Base-by-base conservation (phyloP, 2,888 invertebrate species). In the Volucella inflata region DNA sequence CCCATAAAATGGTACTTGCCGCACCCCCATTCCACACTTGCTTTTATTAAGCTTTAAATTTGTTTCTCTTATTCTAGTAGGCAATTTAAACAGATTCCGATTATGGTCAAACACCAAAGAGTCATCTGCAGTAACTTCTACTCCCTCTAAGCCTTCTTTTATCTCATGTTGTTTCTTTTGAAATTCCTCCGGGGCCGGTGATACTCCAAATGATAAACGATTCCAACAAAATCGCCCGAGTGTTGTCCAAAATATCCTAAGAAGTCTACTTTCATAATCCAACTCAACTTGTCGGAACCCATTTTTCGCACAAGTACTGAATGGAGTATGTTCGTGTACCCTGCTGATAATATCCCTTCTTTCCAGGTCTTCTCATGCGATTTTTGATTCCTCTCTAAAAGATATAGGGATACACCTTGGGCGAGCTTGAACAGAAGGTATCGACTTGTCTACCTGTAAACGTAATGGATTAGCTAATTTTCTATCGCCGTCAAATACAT, bases 241-340 rank as follows among this genome's bases (percentile, higher is more conserved):
- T 12, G 70, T 71, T 10, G 75, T 71, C 88, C 90, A 87, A 72
- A 88, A 89, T 68, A 48, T 89, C 88, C 82, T 89, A 87, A 36
- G 87, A 88, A 9, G 90, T 90, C 87, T 90, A 90, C 70, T 89
- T 89, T 21, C 90, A 91, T 78, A 88, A 67, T 75, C 78, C 38
- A 77, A 48, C n/a, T 42, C 53, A 3, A 68, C 10, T 59, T 88
- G 85, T 78, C 87, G 87, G 71, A 88, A 87, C 8, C 79, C 87
- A 21, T 87, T 78, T 57, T 57, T 85, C 4, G 83, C 74, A 75
- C 70, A 17, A 79, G 38, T 1, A 79, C 42, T 9, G 74, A 8
- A 78, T 14, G 60, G 59, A 44, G 79, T 75, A 14, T 76, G 83
- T 3, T 57, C 8, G 6, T 78, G 48, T 14, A 67, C 55, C 30